A percentile compares a stretch with the other conserved stretches of the same genome.
These are phyloP conservation scores for Hemibagrus wyckioides DNA, from an alignment of 2,113 vertebrate species.

Conservation along the genomic window DNA sequence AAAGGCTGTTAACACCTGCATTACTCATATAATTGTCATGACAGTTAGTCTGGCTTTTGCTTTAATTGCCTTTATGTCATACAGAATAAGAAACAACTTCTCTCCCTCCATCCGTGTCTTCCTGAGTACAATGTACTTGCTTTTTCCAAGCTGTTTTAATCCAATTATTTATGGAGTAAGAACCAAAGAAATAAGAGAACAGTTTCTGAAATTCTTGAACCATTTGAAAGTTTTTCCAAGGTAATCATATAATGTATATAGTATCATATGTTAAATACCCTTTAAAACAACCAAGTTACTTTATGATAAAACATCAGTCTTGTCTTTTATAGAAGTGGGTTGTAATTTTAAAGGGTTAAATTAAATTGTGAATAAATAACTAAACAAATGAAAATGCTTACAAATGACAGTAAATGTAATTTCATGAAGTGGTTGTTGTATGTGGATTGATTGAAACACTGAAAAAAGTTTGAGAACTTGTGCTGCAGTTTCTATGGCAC, in stretches of 20 bases:
- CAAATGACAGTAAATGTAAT: neutral
- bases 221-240: neutral
- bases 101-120: conserved; percentile 43
- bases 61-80: conserved; percentile 51
- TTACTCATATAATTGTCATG: conserved; percentile 54
- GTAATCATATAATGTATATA: neutral
- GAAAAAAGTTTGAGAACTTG: neutral
- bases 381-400: neutral
- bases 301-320: neutral
- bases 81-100: conserved; percentile 48
- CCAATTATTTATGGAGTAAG: conserved; percentile 63
- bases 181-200: conserved; percentile 51
- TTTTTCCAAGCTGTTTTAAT: conserved; percentile 57
- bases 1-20: conserved; percentile 69
- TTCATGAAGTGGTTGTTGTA: neutral
- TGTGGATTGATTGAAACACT: neutral
- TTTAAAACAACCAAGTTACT: neutral
- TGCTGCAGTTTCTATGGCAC: too few relatives aligned
- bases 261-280: neutral
- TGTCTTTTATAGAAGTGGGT: too few relatives aligned
- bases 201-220: conserved; percentile 49
- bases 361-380: too few relatives aligned
- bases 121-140: conserved; percentile 58
- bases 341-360: too few relatives aligned
- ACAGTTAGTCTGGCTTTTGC: conserved; percentile 55